Base-by-base conservation (phyloP, 2,113 vertebrate genomes). In the Pygoscelis antarcticus region DNA sequence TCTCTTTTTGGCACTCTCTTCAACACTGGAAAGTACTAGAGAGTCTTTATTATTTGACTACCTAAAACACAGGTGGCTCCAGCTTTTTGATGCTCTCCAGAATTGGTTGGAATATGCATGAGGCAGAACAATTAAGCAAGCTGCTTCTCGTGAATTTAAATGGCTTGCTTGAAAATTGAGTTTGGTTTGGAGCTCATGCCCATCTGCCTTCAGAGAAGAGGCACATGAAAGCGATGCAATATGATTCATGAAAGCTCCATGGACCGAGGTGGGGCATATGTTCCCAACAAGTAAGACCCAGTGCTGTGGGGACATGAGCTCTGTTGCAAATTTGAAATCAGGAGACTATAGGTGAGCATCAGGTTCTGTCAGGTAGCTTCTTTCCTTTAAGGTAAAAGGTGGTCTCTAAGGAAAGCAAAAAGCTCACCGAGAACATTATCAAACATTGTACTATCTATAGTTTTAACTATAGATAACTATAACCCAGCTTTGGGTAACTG, bases 101-200 rank as follows among this genome's bases (percentile, higher is more conserved):
- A 94, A 68, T 9, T 49, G 21, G 15, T 69, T 87, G 54, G 83
- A 92, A 91, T 97, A 95, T 97, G 74, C 69, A 96, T 92, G 83
- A 96, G 49, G 27, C 23, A 85, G 61, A 96, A 64, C 83, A 93
- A 96, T 90, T 94, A 96, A 96, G 77, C 77, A 95, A 96, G 83
- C 61, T 77, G 30, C 66, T 94, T 87, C 77, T 85, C 6, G 0
- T 71, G 51, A 75, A 91, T 95, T 81, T 89, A 78, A 96, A 96
- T 16, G 12, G 15, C 57, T 85, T 66, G 54, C 66, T 91, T 83
- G 70, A 87, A 95, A 95, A 94, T 36, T 83, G 69, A 80, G 62
- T 93, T 96, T 93, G 66, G 74, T 89, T 94, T 96, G 84, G 75
- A 62, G 70, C 44, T 96, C 44, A 19, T 81, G 74, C 72, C 76